Conservation (phyloP, 2,113 vertebrate genomes). For the Pheucticus melanocephalus region DNA sequence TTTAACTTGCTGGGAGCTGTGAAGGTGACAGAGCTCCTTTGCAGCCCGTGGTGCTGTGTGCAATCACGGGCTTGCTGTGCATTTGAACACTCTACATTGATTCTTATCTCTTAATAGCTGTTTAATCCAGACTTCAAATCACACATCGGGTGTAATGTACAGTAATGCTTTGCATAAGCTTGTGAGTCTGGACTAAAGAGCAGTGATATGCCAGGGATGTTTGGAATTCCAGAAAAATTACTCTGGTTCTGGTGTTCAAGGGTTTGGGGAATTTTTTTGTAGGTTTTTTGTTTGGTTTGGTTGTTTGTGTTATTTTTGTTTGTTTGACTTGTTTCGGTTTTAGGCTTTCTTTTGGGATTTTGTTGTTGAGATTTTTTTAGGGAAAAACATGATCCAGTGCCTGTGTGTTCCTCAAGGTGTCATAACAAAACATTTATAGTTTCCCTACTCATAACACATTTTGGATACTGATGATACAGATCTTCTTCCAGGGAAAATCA, state of each 20-base stretch:
- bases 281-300: neutral
- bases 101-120: neutral
- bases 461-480: neutral
- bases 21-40: neutral
- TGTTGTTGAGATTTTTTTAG: neutral
- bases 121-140: slow-evolving; percentile 49
- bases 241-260: neutral
- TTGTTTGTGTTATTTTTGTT: neutral
- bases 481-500: neutral
- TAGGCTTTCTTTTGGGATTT: neutral
- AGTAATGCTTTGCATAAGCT: neutral
- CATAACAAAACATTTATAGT: neutral
- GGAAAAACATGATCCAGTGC: neutral
- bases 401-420: neutral
- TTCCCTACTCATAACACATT: neutral
- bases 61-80: neutral
- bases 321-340: neutral
- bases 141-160: neutral
- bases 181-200: neutral
- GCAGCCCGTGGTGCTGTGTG: neutral
- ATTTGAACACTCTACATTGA: neutral
- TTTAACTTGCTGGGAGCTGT: neutral
- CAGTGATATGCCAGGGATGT: neutral
- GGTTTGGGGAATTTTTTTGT: too few relatives aligned
- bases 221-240: neutral